Conservation (phyloP, 1,140 invertebrate species). For the Venturia canescens region DNA sequence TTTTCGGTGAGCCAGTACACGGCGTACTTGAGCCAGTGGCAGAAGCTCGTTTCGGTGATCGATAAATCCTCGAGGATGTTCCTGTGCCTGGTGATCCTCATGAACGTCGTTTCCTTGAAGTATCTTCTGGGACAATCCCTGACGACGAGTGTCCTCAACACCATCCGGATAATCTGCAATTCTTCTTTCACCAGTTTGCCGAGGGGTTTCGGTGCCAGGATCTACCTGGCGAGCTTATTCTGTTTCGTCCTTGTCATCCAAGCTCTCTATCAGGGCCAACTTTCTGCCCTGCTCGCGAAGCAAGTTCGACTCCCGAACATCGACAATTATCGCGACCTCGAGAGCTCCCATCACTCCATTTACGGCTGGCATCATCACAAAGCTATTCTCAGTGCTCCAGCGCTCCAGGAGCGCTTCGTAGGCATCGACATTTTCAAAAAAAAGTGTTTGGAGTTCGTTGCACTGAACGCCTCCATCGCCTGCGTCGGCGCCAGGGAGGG, state of each 20-base stretch:
- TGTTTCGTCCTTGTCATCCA: not conserved
- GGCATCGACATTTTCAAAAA: not conserved
- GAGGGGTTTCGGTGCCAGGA: not conserved
- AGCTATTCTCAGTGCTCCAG: not conserved
- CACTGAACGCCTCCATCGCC: not conserved
- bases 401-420: not conserved
- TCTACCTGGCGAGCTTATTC: not conserved
- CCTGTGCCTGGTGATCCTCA: not conserved
- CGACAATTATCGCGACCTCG: not conserved
- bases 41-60: not conserved
- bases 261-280: not conserved
- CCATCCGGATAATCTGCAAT: slow-evolving; percentile 4
- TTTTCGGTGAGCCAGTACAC: not conserved
- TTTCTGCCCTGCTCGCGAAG: not conserved
- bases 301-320: not conserved
- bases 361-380: not conserved
- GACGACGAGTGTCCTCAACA: not conserved
- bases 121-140: not conserved
- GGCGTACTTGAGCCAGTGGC: not conserved
- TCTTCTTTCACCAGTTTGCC: not conserved
- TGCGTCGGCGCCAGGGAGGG: not conserved
- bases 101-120: not conserved
- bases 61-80: not conserved
- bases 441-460: not conserved
- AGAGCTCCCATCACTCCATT: not conserved